Evolutionary conservation across 2,797 vertebrate genomes (phyloP).

Genomic region (Coregonus suidteri): DNA sequence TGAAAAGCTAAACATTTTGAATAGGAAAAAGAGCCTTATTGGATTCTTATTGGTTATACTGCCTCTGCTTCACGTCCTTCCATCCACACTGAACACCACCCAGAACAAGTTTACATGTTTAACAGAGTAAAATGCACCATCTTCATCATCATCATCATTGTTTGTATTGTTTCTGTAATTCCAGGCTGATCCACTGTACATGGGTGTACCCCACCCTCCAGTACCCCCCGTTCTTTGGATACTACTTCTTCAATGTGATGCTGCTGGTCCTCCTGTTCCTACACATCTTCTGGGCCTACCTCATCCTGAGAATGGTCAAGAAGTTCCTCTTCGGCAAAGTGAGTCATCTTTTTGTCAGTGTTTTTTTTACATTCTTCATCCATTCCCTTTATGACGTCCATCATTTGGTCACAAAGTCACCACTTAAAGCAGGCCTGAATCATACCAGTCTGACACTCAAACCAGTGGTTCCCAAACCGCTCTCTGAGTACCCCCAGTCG

Average conservation of each 20-base stretch:
- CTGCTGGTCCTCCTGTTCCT: slow-evolving; percentile 83
- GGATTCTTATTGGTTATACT: neutral
- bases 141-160: neutral
- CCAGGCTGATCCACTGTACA: slow-evolving; percentile 89
- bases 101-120: neutral
- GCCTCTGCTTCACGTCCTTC: too few species aligned
- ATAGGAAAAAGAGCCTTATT: neutral
- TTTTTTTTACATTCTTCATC: neutral
- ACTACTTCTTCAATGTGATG: slow-evolving; percentile 87
- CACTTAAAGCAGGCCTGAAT: neutral
- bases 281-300: slow-evolving; percentile 90
- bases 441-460: neutral
- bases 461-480: neutral
- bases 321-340: slow-evolving; percentile 84
- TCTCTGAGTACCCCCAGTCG: too few species aligned
- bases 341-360: slow-evolving; percentile 56
- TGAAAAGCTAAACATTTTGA: neutral
- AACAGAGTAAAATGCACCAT: neutral
- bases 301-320: slow-evolving; percentile 84
- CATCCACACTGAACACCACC: neutral
- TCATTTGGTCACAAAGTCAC: neutral
- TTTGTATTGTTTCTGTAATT: slow-evolving; percentile 27
- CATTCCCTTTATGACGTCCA: neutral
- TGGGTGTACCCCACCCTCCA: slow-evolving; percentile 77
- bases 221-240: slow-evolving; percentile 86